Evolutionary conservation across 1,140 invertebrate species (phyloP), one percentile per base, ranked within the genome.

Genomic region (Oncopodura yosiiana): DNA sequence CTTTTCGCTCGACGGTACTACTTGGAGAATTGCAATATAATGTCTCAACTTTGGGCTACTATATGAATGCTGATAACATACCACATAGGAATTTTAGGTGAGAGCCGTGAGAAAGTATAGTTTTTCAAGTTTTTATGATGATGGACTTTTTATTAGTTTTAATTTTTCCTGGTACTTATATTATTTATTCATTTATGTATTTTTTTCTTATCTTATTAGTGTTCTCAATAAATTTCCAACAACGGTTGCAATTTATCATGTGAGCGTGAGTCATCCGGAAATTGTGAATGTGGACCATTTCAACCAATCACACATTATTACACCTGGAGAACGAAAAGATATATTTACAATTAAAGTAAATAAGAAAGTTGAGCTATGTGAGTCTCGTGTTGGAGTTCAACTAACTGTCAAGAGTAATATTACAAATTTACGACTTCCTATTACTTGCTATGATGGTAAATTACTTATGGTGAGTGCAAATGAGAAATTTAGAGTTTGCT

Each of bases 1-100:
- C 65, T 14, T 68, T 66, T 56, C 54, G 58, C 14, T 60, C 66
- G 18, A 69, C 66, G 53, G 68, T 75, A 19, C 64, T 74, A 38
- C 71, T 74, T 64, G 74, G 74, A 16, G 62, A 64, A 6, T 49
- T 69, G 19, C 54, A 61, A 34, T 69, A 66, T 49, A 68, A 67
- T 34, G 38, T 65, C 1, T 66, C 66, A 19, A 60, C 61, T 36
- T 64, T 66, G 26, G 67, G 65, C 44, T 69, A 68, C 53, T 68
- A 65, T 57, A 56, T 66, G 27, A 60, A 62, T 26, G 36, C 50
- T 37, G 50, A 60, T 38, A n/a, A 8, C 14, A 37, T 56, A 36
- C 53, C 56, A 27, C 53, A 49, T n/a, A 39, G 62, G 39, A 64
- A 64, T 54, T 64, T 64, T 52, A 62, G 56, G 60, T 62, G 27